These are phyloP conservation scores for Exephanes ischioxanthus DNA, from an alignment of 2,888 invertebrate genomes.

Conservation along the genomic window DNA sequence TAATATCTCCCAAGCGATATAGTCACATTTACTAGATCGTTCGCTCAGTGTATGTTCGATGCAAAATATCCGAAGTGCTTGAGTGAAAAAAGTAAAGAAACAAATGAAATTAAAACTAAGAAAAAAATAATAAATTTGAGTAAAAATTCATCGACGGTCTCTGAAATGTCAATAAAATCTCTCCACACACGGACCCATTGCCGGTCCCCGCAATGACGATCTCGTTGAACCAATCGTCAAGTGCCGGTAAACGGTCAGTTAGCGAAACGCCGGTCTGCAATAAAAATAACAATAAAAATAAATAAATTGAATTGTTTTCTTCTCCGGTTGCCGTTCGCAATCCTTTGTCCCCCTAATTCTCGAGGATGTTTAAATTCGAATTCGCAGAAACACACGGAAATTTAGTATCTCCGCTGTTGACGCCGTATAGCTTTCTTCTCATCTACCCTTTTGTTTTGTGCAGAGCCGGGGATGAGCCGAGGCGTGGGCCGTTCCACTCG, in stretches of 20 bases:
- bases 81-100: too few relatives aligned
- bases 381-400: constrained; percentile 36
- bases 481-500: constrained; percentile 50
- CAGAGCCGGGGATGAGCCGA: constrained; percentile 34
- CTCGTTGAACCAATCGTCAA: background rate
- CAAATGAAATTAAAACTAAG: too few relatives aligned
- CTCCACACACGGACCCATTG: background rate
- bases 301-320: background rate
- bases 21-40: too few relatives aligned
- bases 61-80: too few relatives aligned
- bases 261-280: background rate
- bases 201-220: background rate
- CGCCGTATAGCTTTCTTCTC: constrained; percentile 20
- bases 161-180: background rate
- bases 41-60: too few relatives aligned
- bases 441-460: constrained; percentile 43
- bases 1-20: too few relatives aligned
- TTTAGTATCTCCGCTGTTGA: constrained; percentile 19
- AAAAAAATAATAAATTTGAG: background rate
- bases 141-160: background rate
- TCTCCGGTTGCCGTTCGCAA: background rate
- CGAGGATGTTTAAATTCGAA: constrained; percentile 36
- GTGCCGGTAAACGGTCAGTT: background rate
- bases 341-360: constrained; percentile 2
- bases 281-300: background rate